A percentile compares a stretch with the other conserved stretches of the same genome.
These are phyloP conservation scores for Sciurus niger DNA, from an alignment of 2,113 vertebrate species.

Conservation along the genomic window DNA sequence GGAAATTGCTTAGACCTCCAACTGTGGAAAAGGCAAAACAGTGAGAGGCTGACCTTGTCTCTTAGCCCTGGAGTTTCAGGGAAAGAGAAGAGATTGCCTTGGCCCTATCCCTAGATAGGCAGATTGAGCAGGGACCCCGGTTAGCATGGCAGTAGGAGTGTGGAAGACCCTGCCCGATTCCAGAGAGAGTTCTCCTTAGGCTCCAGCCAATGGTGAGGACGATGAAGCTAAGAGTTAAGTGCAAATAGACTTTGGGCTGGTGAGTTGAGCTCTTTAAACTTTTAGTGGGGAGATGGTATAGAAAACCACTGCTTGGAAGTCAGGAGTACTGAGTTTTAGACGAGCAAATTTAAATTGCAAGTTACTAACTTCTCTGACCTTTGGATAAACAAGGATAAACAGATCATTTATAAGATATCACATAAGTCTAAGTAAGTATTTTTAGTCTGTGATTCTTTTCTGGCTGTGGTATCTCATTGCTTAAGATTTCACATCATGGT, in stretches of 20 bases:
- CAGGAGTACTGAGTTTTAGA: neutral
- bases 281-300: neutral
- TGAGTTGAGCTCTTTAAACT: neutral
- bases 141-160: neutral
- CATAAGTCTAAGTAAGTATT: neutral
- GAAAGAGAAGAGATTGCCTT: neutral
- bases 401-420: neutral
- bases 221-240: neutral
- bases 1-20: neutral
- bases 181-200: neutral
- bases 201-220: neutral
- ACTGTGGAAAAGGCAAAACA: neutral
- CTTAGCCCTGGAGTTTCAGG: neutral
- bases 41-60: neutral
- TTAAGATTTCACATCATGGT: neutral
- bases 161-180: neutral
- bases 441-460: neutral
- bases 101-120: neutral
- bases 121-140: neutral
- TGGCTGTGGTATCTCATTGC: neutral
- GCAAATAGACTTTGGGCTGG: neutral
- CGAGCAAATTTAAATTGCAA: neutral
- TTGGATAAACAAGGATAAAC: neutral
- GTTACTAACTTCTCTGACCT: neutral
- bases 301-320: neutral